These are phyloP conservation scores for Celastrina argiolus DNA, from an alignment of 2,888 invertebrate genomes.

Conservation along the genomic window DNA sequence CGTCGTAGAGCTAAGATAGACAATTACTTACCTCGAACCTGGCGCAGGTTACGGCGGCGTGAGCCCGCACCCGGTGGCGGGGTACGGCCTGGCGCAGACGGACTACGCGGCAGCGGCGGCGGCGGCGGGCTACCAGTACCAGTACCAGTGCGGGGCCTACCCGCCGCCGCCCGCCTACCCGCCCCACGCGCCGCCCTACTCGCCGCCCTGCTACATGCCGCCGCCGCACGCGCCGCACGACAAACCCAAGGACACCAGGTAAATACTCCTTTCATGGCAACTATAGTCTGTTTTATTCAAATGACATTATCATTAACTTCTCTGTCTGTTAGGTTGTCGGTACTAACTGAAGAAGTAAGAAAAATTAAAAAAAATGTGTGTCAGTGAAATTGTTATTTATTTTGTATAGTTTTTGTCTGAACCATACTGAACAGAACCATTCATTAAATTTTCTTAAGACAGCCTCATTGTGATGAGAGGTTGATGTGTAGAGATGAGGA, in stretches of 20 bases:
- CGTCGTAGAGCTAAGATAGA: too few relatives aligned
- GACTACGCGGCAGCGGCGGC: conserved; percentile 88
- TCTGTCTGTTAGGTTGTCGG: too few relatives aligned
- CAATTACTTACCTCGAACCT: not conserved
- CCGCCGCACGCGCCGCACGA: conserved; percentile 90
- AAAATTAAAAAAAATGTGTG: too few relatives aligned
- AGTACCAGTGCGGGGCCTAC: conserved; percentile 79
- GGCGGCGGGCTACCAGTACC: conserved; percentile 81
- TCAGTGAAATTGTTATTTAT: too few relatives aligned
- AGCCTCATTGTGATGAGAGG: too few relatives aligned
- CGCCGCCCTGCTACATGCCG: conserved; percentile 92
- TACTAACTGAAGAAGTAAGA: too few relatives aligned
- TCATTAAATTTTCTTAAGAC: too few relatives aligned
- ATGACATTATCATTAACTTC: too few relatives aligned
- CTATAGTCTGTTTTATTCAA: too few relatives aligned
- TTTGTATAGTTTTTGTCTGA: too few relatives aligned
- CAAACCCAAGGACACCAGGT: conserved; percentile 87
- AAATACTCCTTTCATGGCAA: conserved; percentile 51
- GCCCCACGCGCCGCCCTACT: conserved; percentile 84
- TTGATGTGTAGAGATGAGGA: too few relatives aligned
- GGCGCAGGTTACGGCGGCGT: conserved; percentile 86
- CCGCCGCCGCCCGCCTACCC: conserved; percentile 80
- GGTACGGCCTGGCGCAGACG: conserved; percentile 88
- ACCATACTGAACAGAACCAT: too few relatives aligned
- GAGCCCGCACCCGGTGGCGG: conserved; percentile 87